Evolutionary conservation across 2,797 vertebrate genomes (phyloP).

Genomic region (Crenuchus spilurus): DNA sequence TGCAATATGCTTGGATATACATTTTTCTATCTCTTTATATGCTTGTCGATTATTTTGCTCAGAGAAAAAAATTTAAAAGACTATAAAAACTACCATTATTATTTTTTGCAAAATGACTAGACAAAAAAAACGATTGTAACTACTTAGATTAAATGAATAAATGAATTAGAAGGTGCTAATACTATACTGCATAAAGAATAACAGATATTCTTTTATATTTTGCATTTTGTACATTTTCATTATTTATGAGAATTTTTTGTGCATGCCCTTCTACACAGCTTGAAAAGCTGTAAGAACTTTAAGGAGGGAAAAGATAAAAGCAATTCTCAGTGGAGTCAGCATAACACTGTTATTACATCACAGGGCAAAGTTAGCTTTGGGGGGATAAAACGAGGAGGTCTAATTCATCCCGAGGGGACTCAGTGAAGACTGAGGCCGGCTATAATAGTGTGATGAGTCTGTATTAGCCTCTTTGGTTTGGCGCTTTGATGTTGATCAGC

Average conservation of each 20-base stretch:
- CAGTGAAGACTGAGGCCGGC: neutral
- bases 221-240: neutral
- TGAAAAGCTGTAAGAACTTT: neutral
- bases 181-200: neutral
- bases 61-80: no score
- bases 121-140: no score
- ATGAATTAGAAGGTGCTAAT: neutral
- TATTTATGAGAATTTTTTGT: neutral
- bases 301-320: neutral
- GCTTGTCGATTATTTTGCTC: no score
- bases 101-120: no score
- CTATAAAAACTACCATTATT: no score
- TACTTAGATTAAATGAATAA: no score
- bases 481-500: constrained; percentile 29
- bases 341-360: neutral
- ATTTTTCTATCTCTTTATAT: no score
- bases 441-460: neutral
- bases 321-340: neutral
- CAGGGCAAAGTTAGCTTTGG: neutral
- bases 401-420: constrained; percentile 24
- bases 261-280: neutral
- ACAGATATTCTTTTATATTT: neutral
- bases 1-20: no score
- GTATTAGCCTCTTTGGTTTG: constrained; percentile 7
- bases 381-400: neutral